Evolutionary conservation across 2,113 vertebrate species (phyloP), one percentile per base, ranked within the genome.

Genomic region (Pluvialis apricaria): DNA sequence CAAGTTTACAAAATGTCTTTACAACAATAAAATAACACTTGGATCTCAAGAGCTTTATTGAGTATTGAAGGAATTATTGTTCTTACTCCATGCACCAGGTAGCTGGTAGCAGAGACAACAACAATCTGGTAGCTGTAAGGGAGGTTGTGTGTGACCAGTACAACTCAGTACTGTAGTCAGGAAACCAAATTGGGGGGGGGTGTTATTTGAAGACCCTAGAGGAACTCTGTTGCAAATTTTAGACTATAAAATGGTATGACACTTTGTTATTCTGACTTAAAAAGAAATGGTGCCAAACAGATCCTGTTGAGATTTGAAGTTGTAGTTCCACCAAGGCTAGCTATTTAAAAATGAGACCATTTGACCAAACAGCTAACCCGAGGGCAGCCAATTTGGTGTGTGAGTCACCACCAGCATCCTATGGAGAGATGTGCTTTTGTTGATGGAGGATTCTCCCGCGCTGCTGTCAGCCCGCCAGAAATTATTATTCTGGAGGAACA

Each of bases 181-280:
- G 45, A 71, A 87, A 42, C 19, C 0, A 0, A 54, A 16, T 21
- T 17, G 10, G 15, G 45, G 34, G 34, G 15, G 13, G 5, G 3
- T 2, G n/a, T 81, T 3, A 15, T 26, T 15, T 16, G 22, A 68
- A 71, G 38, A 29, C 32, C n/a, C 19, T 8, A 44, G 34, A 57
- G 38, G 61, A 79, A 31, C 13, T 70, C 18, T 52, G 5, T 25
- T 61, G n/a, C 0, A 1, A 13, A 12, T 5, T 85, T 52, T 3
- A 51, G 54, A 10, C 16, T 24, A 5, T 17, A 79, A 86, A 84
- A 22, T 72, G 31, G 5, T 18, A 16, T 14, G 32, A 3, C 3
- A 1, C 1, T 44, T 28, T 52, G 3, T 76, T 57, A 8, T 54
- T 49, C 20, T 82, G 42, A 17, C 21, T 60, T 79, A 19, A 49